These are phyloP conservation scores for Gallinago solitaria DNA, from an alignment of 2,797 vertebrate species.

Conservation along the genomic window DNA sequence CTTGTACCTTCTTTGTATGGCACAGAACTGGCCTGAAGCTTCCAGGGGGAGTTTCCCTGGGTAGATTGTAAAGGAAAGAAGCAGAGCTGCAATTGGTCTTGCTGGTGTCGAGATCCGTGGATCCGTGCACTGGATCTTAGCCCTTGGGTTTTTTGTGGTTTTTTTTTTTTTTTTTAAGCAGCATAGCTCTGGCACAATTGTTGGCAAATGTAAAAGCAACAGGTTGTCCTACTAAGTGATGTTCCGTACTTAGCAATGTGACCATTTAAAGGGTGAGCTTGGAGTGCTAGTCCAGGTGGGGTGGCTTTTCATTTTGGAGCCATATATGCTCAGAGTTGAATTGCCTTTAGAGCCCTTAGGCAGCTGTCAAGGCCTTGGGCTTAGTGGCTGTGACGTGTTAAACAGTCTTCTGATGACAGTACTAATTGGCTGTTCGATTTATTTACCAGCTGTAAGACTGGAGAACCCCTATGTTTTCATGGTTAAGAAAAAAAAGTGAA, in stretches of 20 bases:
- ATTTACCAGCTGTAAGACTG: not conserved
- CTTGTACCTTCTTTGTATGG: not conserved
- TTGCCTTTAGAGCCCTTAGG: not conserved
- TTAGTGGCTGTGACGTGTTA: not conserved
- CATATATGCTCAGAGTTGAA: not conserved
- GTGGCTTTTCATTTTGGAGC: not conserved
- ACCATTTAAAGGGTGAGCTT: not conserved
- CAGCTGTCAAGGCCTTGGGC: not conserved
- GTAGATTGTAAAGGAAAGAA: not conserved
- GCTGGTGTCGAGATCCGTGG: not conserved
- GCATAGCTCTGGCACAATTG: not conserved
- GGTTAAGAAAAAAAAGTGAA: too few species aligned
- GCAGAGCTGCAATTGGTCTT: not conserved
- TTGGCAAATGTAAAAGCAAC: not conserved
- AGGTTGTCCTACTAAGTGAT: not conserved
- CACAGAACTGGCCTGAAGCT: not conserved
- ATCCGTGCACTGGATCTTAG: not conserved
- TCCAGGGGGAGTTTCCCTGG: not conserved
- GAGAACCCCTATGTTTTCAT: accelerated
- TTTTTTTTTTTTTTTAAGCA: not conserved
- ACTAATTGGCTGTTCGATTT: not conserved
- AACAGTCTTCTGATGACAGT: not conserved
- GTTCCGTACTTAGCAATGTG: accelerated
- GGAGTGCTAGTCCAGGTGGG: not conserved
- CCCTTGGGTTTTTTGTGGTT: accelerated